A percentile compares a stretch with the other conserved stretches of the same genome.
Evolutionary conservation across 1,140 invertebrate genomes (phyloP).

Genomic region (Capitella teleta): DNA sequence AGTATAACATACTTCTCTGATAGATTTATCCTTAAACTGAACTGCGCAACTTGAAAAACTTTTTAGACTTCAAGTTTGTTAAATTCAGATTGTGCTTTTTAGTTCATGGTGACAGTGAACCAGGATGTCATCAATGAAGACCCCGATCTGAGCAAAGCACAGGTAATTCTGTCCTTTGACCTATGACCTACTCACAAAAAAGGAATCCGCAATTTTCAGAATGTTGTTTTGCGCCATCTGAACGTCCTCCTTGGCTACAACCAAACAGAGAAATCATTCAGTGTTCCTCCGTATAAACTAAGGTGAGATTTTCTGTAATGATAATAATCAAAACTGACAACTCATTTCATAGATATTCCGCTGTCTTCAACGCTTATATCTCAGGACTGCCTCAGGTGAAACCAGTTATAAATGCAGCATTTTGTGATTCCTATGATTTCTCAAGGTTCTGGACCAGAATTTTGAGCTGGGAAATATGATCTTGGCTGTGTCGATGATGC

Average conservation of each 20-base stretch:
- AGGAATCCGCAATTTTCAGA: conserved; percentile 53
- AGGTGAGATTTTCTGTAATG: conserved; percentile 47
- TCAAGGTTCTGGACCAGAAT: conserved; percentile 84
- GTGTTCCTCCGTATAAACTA: conserved; percentile 73
- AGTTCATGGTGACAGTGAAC: no score
- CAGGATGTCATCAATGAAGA: no score
- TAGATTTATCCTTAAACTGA: no score
- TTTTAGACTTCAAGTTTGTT: no score
- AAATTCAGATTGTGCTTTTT: no score
- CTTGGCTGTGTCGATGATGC: conserved; percentile 67
- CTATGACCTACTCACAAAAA: no score
- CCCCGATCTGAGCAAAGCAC: no score
- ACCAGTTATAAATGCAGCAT: conserved; percentile 10
- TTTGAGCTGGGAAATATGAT: conserved; percentile 78
- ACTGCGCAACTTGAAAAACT: no score
- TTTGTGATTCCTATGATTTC: neutral
- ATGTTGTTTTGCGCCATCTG: conserved; percentile 80
- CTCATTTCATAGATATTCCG: conserved; percentile 56
- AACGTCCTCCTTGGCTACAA: conserved; percentile 89
- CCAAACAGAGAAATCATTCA: conserved; percentile 76
- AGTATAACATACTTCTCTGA: no score
- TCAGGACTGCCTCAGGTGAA: conserved; percentile 63
- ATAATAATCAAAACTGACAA: neutral
- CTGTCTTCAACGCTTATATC: conserved; percentile 91
- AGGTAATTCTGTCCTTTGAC: no score